A percentile compares a stretch with the other conserved stretches of the same genome.
phyloP scores from a whole-genome alignment of 2,888 invertebrate genomes.

The Eilema griseolum region DNA sequence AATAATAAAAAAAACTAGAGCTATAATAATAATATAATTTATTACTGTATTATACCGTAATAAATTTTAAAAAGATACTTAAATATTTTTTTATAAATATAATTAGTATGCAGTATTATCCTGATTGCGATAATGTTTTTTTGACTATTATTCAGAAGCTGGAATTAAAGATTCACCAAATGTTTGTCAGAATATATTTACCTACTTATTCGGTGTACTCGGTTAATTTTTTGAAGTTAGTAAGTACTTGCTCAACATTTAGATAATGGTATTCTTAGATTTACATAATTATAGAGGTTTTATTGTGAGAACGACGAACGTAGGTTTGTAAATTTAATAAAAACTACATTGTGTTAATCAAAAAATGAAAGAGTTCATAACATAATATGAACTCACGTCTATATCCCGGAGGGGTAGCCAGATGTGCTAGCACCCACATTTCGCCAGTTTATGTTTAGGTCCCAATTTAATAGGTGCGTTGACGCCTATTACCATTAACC shows the following conservation, averaged over 20 bases:
- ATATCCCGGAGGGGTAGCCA: too few species aligned
- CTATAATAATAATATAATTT: background rate
- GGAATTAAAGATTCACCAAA: background rate
- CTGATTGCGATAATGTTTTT: background rate
- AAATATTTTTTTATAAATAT: background rate
- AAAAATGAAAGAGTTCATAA: too few species aligned
- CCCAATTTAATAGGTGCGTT: too few species aligned
- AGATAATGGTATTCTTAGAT: background rate
- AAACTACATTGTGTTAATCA: background rate
- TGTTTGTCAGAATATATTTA: background rate
- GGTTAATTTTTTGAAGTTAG: background rate
- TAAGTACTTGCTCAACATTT: background rate
- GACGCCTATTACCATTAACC: too few species aligned
- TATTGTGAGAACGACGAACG: background rate
- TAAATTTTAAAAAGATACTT: background rate
- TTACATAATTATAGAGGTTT: conserved; percentile 1
- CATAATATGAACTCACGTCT: too few species aligned
- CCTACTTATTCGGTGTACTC: background rate
- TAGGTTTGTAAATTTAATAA: background rate
- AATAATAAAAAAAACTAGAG: background rate
- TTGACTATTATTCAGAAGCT: too few species aligned
- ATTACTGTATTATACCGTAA: too few species aligned
- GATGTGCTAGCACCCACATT: too few species aligned
- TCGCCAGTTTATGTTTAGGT: too few species aligned
- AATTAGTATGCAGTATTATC: background rate